Base-by-base conservation (phyloP, 1,140 invertebrate species). In the Oncopodura yosiiana region DNA sequence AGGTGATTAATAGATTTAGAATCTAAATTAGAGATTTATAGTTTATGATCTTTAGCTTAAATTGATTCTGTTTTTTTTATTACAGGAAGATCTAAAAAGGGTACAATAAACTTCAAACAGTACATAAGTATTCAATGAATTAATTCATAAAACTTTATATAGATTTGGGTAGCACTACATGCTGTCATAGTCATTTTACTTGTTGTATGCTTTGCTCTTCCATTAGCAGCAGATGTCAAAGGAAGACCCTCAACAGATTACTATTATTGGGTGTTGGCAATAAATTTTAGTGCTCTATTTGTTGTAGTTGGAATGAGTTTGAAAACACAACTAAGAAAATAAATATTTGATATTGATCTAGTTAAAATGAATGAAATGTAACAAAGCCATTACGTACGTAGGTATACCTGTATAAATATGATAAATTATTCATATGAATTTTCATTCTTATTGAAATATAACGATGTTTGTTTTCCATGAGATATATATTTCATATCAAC, bases 191-290 rank as follows among this genome's bases (percentile, higher is more conserved):
- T 29, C 16, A 24, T 49, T 11, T 24, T 39, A 16, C 48, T 49
- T n/a, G 36, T 49, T 24, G 37, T 49, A 23, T 49, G 48, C 48
- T 49, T 49, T 38, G 32, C 48, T 14, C 3, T 49, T 29, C 34
- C 36, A 39, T 38, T 49, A 39, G 48, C 48, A 4, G 48, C 8
- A 2, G 6, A n/a, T 5, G 37, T 49, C 19, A n/a, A 39, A 2
- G 21, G 2, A 8, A 16, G 2, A 3, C 8, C 26, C 21, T n/a
- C 36, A 11, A 38, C 36, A 19, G 48, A 49, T n/a, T 21, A 38
- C 23, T 49, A 21, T 19, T 49, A 49, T 29, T 16, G 30, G 27
- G 26, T 39, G 3, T 18, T 23, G 3, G 48, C 48, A 1, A 49
- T 38, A 0, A 34, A 49, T 37, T 49, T 49, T 24, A 34, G 36